Conservation (phyloP, 92 coral and sea anemone genomes). For the Meandrina meandrites region DNA sequence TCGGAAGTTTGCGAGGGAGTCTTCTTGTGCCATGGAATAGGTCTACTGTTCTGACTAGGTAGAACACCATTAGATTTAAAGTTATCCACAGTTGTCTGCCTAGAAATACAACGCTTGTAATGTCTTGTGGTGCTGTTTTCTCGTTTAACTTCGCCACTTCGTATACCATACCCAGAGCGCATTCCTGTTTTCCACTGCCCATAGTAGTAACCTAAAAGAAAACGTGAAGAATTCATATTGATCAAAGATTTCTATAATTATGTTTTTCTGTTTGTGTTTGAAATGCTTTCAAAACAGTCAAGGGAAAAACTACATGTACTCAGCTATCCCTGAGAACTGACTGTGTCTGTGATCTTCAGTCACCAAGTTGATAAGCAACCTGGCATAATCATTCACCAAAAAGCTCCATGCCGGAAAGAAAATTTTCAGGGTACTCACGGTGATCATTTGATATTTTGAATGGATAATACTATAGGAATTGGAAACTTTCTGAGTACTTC, state of each 20-base stretch:
- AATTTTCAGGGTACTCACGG: too few species aligned
- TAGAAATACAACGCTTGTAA: constrained; percentile 78
- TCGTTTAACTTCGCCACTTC: constrained; percentile 74
- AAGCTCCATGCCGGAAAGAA: too few species aligned
- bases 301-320: too few species aligned
- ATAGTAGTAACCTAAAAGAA: constrained; percentile 74
- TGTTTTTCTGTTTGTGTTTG: too few species aligned
- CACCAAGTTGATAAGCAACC: too few species aligned
- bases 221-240: background rate
- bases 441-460: too few species aligned
- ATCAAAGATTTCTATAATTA: background rate
- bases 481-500: too few species aligned
- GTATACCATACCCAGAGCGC: constrained; percentile 84
- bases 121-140: constrained; percentile 61
- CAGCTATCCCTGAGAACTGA: too few species aligned
- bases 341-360: too few species aligned
- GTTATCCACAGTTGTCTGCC: constrained; percentile 80
- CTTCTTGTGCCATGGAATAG: constrained; percentile 32
- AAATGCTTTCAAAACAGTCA: too few species aligned
- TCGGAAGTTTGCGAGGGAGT: constrained; percentile 45
- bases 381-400: too few species aligned
- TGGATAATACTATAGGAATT: too few species aligned
- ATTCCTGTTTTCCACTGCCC: constrained; percentile 97
- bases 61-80: constrained; percentile 80
- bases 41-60: constrained; percentile 45